Evolutionary conservation across 2,888 invertebrate genomes (phyloP).

Genomic region (Tolmerus cingulatus): DNA sequence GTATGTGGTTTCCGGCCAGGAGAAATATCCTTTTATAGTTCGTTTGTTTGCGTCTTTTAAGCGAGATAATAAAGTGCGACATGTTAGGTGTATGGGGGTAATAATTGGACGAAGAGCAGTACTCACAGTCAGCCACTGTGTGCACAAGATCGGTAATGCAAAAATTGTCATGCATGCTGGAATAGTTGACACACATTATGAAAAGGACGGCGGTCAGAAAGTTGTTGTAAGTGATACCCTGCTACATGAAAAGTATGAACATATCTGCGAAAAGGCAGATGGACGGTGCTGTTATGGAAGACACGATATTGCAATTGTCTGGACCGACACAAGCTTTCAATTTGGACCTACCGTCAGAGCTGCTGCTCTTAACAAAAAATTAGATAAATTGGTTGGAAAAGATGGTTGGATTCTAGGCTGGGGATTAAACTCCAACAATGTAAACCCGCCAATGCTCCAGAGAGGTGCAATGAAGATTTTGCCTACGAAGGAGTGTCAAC

Average conservation of each 20-base stretch:
- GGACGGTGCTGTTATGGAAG: not conserved
- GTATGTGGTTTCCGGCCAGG: not conserved
- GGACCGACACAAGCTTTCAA: not conserved
- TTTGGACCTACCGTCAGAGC: not conserved
- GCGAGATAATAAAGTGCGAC: not conserved
- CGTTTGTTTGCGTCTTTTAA: not conserved
- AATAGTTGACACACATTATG: not conserved
- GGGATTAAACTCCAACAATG: not conserved
- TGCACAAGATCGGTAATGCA: not conserved
- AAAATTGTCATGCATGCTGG: not conserved
- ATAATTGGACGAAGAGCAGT: not conserved
- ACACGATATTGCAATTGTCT: not conserved
- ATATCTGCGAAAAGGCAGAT: not conserved
- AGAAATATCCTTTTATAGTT: not conserved
- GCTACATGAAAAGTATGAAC: not conserved
- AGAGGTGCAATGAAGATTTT: not conserved
- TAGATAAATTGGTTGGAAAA: not conserved
- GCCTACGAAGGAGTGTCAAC: not conserved
- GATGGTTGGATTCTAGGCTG: not conserved
- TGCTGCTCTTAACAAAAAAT: not conserved
- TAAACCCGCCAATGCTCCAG: not conserved
- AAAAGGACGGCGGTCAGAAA: not conserved
- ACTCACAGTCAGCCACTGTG: not conserved
- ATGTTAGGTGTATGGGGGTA: not conserved
- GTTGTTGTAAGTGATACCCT: not conserved